Evolutionary conservation across 2,113 vertebrate genomes (phyloP).

Genomic region (Natator depressus): DNA sequence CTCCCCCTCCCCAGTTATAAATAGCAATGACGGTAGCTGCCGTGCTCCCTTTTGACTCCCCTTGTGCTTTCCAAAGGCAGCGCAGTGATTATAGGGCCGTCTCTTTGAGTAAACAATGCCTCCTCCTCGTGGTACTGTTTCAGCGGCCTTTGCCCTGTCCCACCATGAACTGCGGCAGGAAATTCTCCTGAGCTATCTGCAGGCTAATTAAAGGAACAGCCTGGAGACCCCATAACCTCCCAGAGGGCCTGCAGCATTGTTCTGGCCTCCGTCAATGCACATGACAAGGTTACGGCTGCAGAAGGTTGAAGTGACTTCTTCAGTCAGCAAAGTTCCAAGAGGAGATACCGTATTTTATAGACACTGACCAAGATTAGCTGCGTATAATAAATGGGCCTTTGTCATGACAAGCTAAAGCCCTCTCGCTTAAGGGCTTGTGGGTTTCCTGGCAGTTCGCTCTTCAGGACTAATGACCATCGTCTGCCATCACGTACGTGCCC

Average conservation of each 20-base stretch:
- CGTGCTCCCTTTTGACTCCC: background rate
- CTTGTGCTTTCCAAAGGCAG: background rate
- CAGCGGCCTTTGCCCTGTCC: conserved; percentile 42
- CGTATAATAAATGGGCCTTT: conserved; percentile 36
- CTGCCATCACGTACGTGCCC: background rate
- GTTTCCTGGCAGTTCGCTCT: conserved; percentile 22
- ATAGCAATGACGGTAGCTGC: rapidly evolving
- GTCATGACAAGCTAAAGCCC: background rate
- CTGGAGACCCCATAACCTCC: background rate
- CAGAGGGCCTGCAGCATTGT: background rate
- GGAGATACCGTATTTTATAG: background rate
- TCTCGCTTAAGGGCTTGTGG: background rate
- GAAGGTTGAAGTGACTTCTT: conserved; percentile 4
- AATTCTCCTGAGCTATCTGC: conserved; percentile 18
- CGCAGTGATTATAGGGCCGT: background rate
- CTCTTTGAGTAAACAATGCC: background rate
- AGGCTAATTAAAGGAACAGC: conserved; percentile 65
- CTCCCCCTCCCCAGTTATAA: rapidly evolving
- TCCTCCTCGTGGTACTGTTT: rapidly evolving
- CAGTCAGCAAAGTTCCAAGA: background rate
- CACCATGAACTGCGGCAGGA: conserved; percentile 34
- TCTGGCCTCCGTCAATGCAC: conserved; percentile 68
- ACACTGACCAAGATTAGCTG: conserved; percentile 3
- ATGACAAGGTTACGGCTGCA: conserved; percentile 41
- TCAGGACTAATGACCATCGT: background rate